Base-by-base conservation (phyloP, 2,113 vertebrate genomes). In the Lucifuga dentata region DNA sequence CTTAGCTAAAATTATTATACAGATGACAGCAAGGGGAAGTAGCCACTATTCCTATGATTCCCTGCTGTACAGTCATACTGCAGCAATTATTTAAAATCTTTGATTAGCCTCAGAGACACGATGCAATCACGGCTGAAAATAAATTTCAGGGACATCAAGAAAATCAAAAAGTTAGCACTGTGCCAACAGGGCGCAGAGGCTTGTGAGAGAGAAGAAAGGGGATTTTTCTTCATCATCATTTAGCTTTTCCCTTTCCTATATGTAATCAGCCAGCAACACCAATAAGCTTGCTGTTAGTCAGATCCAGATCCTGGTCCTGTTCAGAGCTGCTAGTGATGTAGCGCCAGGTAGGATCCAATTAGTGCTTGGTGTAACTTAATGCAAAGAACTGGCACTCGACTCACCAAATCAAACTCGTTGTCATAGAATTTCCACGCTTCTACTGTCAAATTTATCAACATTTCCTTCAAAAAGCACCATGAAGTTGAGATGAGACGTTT, bases 281-380 rank as follows among this genome's bases (percentile, higher is more conserved):
- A 90, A 73, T 89, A 88, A 85, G 85, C 81, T 81, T 16, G 70
- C 85, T 80, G 82, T 83, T 89, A 77, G 75, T 78, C 73, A 46
- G 77, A 89, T 89, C 88, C 89, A 91, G 88, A 92, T 77, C 65
- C 67, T 73, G 78, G 84, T 87, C 68, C 84, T 85, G 82, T 78
- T 88, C 85, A 64, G 79, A 84, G 73, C 86, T 62, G 77, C 81
- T 73, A 89, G 88, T 89, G 89, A 92, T 89, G 90, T 86, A 59
- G 77, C 89, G 91, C 90, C 91, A 92, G 92, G 88, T 93, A 93
- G 69, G 83, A 84, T 92, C 90, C 90, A 93, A 93, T 93, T 93
- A 94, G 90, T 38, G 87, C 86, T 81, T 80, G 73, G 72, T 83
- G 82, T 79, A 92, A 92, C 87, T 91, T 91, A 90, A 92, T 90